These are phyloP conservation scores for Scaptomyza polygonia DNA, from an alignment of 2,888 invertebrate genomes.

Conservation along the genomic window DNA sequence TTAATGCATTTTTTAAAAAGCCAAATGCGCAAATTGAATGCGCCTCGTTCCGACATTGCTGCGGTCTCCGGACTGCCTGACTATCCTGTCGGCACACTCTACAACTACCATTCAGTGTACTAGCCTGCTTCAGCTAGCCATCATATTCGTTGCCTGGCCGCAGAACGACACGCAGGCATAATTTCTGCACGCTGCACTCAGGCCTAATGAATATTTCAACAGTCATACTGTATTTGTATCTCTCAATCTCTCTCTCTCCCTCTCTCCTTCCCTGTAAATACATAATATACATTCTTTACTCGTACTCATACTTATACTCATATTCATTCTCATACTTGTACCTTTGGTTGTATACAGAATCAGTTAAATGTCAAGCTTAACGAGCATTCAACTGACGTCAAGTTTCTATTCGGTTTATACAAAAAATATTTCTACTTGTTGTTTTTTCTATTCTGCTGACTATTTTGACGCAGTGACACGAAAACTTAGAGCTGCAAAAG, in stretches of 20 bases:
- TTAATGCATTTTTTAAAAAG: constrained; percentile 79
- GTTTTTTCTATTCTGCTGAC: background rate
- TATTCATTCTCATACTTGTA: background rate
- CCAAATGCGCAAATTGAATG: constrained; percentile 80
- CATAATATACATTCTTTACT: constrained; percentile 44
- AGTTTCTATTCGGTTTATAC: constrained; percentile 3
- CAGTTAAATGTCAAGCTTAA: constrained; percentile 49
- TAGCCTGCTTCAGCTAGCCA: background rate
- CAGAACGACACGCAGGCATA: constrained; percentile 71
- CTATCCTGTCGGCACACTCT: background rate
- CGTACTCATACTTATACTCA: background rate
- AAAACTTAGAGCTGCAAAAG: background rate
- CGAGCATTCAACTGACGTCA: constrained; percentile 31
- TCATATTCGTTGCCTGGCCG: constrained; percentile 22
- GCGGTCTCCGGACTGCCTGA: constrained; percentile 47
- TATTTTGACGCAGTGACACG: constrained; percentile 16
- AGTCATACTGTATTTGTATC: constrained; percentile 24
- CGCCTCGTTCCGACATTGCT: constrained; percentile 52
- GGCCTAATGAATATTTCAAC: constrained; percentile 76
- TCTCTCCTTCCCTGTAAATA: constrained; percentile 44
- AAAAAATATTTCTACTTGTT: constrained; percentile 2
- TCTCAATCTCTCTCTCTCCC: background rate
- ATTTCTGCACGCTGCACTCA: constrained; percentile 73
- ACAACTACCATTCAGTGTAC: background rate
- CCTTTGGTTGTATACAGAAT: constrained; percentile 21